Base-by-base conservation (phyloP, 2,797 vertebrate species). In the Petrocephalus sullivani region DNA sequence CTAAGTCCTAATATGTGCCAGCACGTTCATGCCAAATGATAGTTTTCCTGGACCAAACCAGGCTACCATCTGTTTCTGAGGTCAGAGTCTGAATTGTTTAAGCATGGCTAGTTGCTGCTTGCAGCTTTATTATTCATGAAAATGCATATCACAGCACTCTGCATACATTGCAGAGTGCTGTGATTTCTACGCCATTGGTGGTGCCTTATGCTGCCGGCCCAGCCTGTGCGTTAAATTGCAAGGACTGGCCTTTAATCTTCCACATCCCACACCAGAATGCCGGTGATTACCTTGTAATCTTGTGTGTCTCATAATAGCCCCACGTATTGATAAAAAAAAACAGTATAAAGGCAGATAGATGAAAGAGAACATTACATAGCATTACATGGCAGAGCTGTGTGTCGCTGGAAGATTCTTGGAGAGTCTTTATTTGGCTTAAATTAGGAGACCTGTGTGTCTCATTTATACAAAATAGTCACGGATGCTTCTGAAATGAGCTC, bases 51-150 rank as follows among this genome's bases (percentile, higher is more conserved):
- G 54, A 12, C 54, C n/a, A 16, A 10, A 86, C 14, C 14, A 41
- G 16, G 28, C 84, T 58, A 28, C 84, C 54, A 58, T 86, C 84
- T 58, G 54, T 60, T 86, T 86, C 33, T 23, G 54, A 86, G 54
- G 54, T 86, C 33, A 58, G 84, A 28, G 84, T 54, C 54, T 84
- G 81, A 84, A 58, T 58, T 58, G 84, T 86, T 86, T 86, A 58
- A 86, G 54, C 84, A 28, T 23, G 53, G 56, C 33, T 86, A 86
- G 60, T 58, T 86, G 12, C 28, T 58, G 16, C 56, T 41, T 37
- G 12, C 28, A 85, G 54, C 84, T 58, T 81, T 64, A 28, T 51
- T 51, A 51, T 51, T 41, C 12, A 16, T 33, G 54, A 86, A 58
- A 86, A 57, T 86, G 54, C 60, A n/a, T n/a, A n/a, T n/a, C n/a